These are phyloP conservation scores for Nephila pilipes DNA, from an alignment of 1,140 invertebrate genomes.

Conservation along the genomic window DNA sequence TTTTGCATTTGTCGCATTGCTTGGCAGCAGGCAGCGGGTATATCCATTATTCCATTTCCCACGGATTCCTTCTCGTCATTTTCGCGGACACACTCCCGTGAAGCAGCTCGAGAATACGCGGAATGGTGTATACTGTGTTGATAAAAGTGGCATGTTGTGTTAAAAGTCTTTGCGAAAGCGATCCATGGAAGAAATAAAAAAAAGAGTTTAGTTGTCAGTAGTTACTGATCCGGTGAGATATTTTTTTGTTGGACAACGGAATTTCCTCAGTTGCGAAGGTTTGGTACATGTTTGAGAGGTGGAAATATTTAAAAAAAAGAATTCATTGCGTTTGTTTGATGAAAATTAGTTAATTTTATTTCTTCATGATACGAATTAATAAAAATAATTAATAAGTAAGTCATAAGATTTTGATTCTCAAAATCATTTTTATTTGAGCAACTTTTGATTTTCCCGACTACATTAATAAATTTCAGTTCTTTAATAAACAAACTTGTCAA, in stretches of 20 bases:
- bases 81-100: not conserved
- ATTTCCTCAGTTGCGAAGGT: not conserved
- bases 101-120: not conserved
- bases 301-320: not conserved
- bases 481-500: too few relatives aligned
- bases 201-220: not conserved
- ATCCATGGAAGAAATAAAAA: too few relatives aligned
- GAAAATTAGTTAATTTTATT: too few relatives aligned
- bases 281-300: not conserved
- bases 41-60: not conserved
- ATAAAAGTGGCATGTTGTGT: not conserved
- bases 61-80: not conserved
- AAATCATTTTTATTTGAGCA: too few relatives aligned
- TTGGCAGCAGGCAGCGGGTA: not conserved
- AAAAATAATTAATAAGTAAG: too few relatives aligned
- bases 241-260: not conserved
- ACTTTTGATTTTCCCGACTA: too few relatives aligned
- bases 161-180: not conserved
- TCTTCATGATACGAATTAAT: too few relatives aligned
- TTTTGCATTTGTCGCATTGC: not conserved
- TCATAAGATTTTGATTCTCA: too few relatives aligned
- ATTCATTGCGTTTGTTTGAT: not conserved
- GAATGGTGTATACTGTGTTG: not conserved
- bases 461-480: too few relatives aligned
- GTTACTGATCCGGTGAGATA: not conserved